Conservation (phyloP, 1,140 invertebrate species). For the Homarus americanus region DNA sequence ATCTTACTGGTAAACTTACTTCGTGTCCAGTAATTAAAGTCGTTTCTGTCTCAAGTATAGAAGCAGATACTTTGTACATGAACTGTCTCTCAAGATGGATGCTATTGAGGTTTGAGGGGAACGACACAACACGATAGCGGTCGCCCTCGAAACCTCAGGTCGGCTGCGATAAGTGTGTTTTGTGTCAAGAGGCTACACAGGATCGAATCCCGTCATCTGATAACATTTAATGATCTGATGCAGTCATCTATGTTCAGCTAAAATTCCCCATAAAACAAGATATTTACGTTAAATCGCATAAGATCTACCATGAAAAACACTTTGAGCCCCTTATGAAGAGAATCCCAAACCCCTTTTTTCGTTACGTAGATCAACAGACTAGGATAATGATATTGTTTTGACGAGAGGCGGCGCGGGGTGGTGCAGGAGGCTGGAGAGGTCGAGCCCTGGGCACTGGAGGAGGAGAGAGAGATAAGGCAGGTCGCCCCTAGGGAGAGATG, state of each 20-base stretch:
- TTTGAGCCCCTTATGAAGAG: no score
- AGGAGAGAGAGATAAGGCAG: not conserved
- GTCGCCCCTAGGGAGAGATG: not conserved
- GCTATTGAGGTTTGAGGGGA: no score
- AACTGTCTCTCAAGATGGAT: no score
- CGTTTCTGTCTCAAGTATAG: no score
- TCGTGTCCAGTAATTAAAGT: no score
- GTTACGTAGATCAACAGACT: no score
- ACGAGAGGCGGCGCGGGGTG: not conserved
- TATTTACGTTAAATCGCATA: not conserved
- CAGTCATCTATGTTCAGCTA: not conserved
- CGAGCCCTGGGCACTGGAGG: not conserved
- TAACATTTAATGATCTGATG: conserved; percentile 25
- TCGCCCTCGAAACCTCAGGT: not conserved
- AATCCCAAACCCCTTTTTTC: no score
- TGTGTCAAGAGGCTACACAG: conserved; percentile 18
- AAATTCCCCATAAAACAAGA: not conserved
- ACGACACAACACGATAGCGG: not conserved
- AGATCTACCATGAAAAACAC: no score
- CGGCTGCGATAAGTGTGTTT: conserved; percentile 1
- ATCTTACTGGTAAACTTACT: no score
- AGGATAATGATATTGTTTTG: not conserved
- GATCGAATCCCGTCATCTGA: conserved; percentile 12
- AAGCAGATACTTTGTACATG: no score
- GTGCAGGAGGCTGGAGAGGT: conserved; percentile 12